phyloP scores from a whole-genome alignment of 2,888 invertebrate genomes.

The Drosophila yooni region DNA sequence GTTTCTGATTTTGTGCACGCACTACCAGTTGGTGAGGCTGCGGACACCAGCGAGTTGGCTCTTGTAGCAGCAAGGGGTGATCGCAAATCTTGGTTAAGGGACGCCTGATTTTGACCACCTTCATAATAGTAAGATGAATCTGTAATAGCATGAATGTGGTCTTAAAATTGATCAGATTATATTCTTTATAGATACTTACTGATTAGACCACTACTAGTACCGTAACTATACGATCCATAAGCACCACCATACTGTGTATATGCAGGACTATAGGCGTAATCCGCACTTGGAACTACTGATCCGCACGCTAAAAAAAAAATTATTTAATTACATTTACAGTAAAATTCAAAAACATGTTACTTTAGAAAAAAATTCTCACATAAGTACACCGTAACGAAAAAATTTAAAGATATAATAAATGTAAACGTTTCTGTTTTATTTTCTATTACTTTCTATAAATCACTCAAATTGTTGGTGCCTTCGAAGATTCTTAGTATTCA shows the following conservation, averaged over 20 bases:
- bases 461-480: neutral
- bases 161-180: neutral
- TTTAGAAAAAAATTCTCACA: neutral
- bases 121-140: conserved; percentile 89
- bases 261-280: conserved; percentile 90
- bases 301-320: conserved; percentile 86
- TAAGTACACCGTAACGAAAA: neutral
- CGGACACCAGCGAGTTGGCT: conserved; percentile 89
- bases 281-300: conserved; percentile 87
- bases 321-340: neutral
- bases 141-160: conserved; percentile 70
- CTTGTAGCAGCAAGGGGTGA: conserved; percentile 90
- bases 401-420: neutral
- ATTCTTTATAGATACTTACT: conserved; percentile 83
- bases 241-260: conserved; percentile 86
- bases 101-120: conserved; percentile 82
- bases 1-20: conserved; percentile 88
- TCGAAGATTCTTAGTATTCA: neutral
- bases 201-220: conserved; percentile 88
- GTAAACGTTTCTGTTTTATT: neutral
- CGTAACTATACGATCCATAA: conserved; percentile 88
- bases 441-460: neutral
- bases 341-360: neutral
- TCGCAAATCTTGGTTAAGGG: conserved; percentile 87
- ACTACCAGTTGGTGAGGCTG: conserved; percentile 90